Base-by-base conservation (phyloP, 2,113 vertebrate genomes). In the Dinomys branickii region DNA sequence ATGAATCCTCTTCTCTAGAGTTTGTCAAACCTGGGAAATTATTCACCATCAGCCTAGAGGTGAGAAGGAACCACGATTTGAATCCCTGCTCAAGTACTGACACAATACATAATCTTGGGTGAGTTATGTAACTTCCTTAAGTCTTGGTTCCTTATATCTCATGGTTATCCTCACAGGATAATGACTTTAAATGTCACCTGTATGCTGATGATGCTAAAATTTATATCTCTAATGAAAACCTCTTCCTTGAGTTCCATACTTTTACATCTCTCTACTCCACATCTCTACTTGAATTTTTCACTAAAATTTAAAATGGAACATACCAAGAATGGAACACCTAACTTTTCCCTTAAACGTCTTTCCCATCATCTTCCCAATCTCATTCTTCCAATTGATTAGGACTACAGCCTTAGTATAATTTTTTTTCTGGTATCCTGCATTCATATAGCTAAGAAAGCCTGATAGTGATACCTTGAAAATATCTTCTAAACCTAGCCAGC, bases 391-490 rank as follows among this genome's bases (percentile, higher is more conserved):
- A 7, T 1, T n/a, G 0, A 71, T 86, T 61, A 89, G 5, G 69
- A 50, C 17, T 58, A 69, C n/a, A 47, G 10, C 44, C 13, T 89
- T 58, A 33, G 20, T 61, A 41, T 69, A n/a, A 67, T 65, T 78
- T 38, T 82, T 71, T 88, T 56, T 44, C 16, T 82, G 73, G 82
- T 35, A 59, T 0, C 9, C 3, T 8, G 56, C 50, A 85, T 61
- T 13, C 80, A 52, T 73, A 20, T 19, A 85, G 24, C 35, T 38
- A 61, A 28, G 77, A 85, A 90, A 80, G 41, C 47, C 85, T 83
- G 1, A n/a, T 88, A 80, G 13, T n/a, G 92, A 7, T 73, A 61
- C 16, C 63, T 91, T 44, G 84, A 63, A 97, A 87, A 94, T 54
- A 38, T 10, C 52, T 78, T 41, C 50, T 59, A 35, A 82, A 54